Base-by-base conservation (phyloP, 2,113 vertebrate species). In the Maylandia zebra region DNA sequence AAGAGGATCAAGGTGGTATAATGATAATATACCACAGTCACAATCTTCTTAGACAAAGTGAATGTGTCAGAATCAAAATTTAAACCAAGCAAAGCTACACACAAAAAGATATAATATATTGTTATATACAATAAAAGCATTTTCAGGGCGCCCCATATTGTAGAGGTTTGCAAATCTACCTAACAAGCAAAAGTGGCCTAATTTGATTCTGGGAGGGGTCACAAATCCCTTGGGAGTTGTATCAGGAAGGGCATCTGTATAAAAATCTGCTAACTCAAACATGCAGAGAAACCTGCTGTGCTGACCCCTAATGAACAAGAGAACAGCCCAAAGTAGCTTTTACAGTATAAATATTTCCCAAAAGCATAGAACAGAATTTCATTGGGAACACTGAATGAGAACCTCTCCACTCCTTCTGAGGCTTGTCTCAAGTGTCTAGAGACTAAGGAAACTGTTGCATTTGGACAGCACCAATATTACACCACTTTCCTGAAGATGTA, bases 371-470 rank as follows among this genome's bases (percentile, higher is more conserved):
- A 78, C 55, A 43, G 32, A 27, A 22, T 81, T 10, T 74, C 74
- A 59, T 87, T 43, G 78, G 79, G 22, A 82, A 81, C 38, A 86
- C 22, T n/a, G 48, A 43, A 86, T 30, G 59, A 85, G 74, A 84
- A 91, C 85, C 64, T 66, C 30, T 84, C 32, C 53, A 57, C 53
- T 88, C 8, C 9, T 76, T 74, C 45, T 87, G 80, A 88, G 43
- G 79, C 84, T 66, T 85, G 80, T 61, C 48, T 81, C 61, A 83
- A 89, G 80, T 78, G 80, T 91, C 56, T 86, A 4, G 34, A 84
- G 88, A 91, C 88, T 87, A 92, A 80, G 43, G 36, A 69, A 81
- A 83, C 84, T 90, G 88, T 90, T 83, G 83, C 82, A 32, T 89
- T 92, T 89, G 88, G 86, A 88, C 53, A 9, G 56, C 78, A 83